Base-by-base conservation (phyloP, 2,113 vertebrate genomes). In the Mandrillus leucophaeus region DNA sequence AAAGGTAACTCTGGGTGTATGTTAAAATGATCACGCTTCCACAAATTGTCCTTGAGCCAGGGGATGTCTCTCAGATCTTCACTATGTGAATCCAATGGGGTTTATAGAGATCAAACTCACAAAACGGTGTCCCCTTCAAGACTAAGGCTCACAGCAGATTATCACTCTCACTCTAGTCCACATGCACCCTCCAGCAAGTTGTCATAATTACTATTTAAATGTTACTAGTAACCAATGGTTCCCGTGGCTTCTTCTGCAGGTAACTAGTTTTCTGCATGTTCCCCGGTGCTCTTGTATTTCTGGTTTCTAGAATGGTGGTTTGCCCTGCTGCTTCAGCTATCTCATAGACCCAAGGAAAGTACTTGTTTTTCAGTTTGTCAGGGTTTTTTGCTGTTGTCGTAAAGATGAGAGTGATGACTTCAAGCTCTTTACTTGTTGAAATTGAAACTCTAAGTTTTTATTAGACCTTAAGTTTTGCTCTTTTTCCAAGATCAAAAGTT, bases 391-490 rank as follows among this genome's bases (percentile, higher is more conserved):
- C 20, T 38, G 3, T 68, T 45, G 2, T 68, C 48, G 8, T 87
- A 72, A 78, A 23, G 35, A 68, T 61, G 61, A 18, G 1, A 48
- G 35, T n/a, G 11, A 48, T 89, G 40, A 40, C 8, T 90, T 22
- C 43, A 82, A 64, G 38, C 25, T 92, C 52, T 89, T 76, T 35
- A 76, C 8, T 50, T 61, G 13, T 30, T 86, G 43, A 90, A 93
- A 90, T 38, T 84, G 70, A 97, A 50, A 61, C 61, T 14, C 7
- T 14, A 92, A 80, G 35, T 90, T 83, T 90, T 90, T 72, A 93
- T 27, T 73, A 23, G 76, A 64, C 18, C 87, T 95, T 82, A 96
- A 82, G 45, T 83, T 79, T 88, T 85, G 38, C n/a, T 73, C 50
- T 59, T 83, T 94, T 35, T 57, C 40, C 48, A 87, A 89, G 17